phyloP scores from a whole-genome alignment of 1,140 invertebrate species.

The Hermatobates lingyangjiaoensis region DNA sequence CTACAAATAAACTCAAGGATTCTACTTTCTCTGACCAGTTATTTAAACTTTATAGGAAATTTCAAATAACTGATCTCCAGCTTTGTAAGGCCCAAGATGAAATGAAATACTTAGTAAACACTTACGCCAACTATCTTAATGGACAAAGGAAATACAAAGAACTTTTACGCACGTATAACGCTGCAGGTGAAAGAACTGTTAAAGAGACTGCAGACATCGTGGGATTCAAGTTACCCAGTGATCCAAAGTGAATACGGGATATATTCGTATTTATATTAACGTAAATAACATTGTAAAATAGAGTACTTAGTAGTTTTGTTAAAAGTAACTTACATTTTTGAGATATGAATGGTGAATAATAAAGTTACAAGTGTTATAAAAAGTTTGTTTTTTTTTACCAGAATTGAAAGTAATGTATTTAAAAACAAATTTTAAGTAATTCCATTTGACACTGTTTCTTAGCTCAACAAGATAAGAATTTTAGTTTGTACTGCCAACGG shows the following conservation, averaged over 20 bases:
- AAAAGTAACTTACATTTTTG: no score
- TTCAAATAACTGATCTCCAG: constrained; percentile 56
- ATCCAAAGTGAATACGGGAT: constrained; percentile 44
- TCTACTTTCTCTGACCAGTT: constrained; percentile 42
- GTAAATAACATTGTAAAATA: no score
- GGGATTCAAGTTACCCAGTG: constrained; percentile 66
- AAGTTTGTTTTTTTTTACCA: no score
- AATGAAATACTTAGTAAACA: constrained; percentile 43
- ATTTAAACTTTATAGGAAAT: constrained; percentile 45
- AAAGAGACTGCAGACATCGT: constrained; percentile 61
- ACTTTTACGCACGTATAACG: constrained; percentile 47
- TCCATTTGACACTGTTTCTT: no score
- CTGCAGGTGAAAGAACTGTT: constrained; percentile 51
- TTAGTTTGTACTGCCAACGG: no score
- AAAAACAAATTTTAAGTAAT: no score
- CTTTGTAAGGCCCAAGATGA: constrained; percentile 62
- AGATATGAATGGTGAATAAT: no score
- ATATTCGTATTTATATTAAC: no score
- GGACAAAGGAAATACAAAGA: constrained; percentile 44
- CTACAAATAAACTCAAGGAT: constrained; percentile 30
- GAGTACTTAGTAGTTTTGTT: no score
- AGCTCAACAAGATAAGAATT: no score
- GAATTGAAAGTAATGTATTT: no score
- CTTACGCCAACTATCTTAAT: constrained; percentile 52
- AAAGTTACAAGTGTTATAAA: no score